Base-by-base conservation (phyloP, 2,888 invertebrate species). In the Nemurella pictetii region DNA sequence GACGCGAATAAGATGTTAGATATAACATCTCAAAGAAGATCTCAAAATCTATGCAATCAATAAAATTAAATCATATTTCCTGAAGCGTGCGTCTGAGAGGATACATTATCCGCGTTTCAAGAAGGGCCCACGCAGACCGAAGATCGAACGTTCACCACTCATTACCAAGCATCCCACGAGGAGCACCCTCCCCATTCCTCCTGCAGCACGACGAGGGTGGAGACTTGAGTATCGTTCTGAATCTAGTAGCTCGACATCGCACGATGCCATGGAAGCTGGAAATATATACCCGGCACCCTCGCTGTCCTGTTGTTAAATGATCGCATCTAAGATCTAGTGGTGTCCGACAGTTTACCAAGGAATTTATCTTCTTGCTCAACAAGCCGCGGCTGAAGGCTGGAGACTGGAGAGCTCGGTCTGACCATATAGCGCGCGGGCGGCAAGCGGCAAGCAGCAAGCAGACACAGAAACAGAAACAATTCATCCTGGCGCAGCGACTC, bases 281-380 rank as follows among this genome's bases (percentile, higher is more conserved):
- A 55, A 55, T 55, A 55, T 55, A 55, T 55, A 55, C 55, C 55
- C 55, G 9, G 55, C 55, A 55, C 55, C 55, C 55, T 55, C 3
- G 55, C 55, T 55, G 55, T 55, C 55, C 55, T 55, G 55, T 55
- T 30, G 30, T 30, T 78, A 78, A 78, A 78, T 78, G 78, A 78
- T 78, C 78, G 78, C 29, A 78, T 27, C 30, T 29, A 30, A 78
- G 78, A 78, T 78, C 78, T 78, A n/a, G n/a, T 78, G 28, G 28
- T 30, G 29, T 28, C 78, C 29, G 78, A 27, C 78, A 78, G 78
- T 78, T 78, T 78, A n/a, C 78, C 29, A n/a, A 78, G 29, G 29
- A 78, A 78, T 78, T 78, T 78, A 78, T 78, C 78, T 28, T 78
- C 55, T 1, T 55, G 55, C 55, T 55, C 55, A 55, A 55, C 55